Evolutionary conservation across 2,888 invertebrate genomes (phyloP), one percentile per base, ranked within the genome.

Genomic region (Polydrusus pterygomalis): DNA sequence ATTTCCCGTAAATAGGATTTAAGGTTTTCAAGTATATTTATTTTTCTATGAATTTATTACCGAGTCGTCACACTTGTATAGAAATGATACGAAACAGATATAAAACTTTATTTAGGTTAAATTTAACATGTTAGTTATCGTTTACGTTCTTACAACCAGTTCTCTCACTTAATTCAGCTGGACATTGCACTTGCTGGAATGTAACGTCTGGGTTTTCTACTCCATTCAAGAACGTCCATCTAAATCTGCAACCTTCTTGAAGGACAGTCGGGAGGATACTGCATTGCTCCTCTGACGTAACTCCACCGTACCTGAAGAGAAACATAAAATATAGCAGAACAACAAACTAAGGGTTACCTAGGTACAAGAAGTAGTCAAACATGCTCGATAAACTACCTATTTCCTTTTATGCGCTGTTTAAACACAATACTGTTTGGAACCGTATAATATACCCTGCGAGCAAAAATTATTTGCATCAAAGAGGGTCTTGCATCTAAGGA

Each of bases 101-200:
- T 43, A n/a, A 43, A n/a, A 13, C 43, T 0, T 43, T 43, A 3
- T n/a, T n/a, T 43, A n/a, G 7, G 25, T 5, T 5, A 25, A 25
- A 43, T n/a, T 43, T n/a, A 43, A 13, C 7, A n/a, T n/a, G n/a
- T 43, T 43, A 43, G 13, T 47, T 13, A 25, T 54, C 54, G 13
- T 54, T 54, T 54, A 54, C 54, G 25, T 54, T 54, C 34, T 11
- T 64, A 77, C 79, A 79, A 20, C 47, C 70, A 10, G 77, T 76
- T 51, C 77, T 74, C 5, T 62, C 54, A 17, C 70, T 63, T 3
- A 80, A 20, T 49, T 80, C 77, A 11, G 51, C 8, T 7, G 80
- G 80, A 65, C 80, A 81, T 68, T 74, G 51, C 17, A 80, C 81
- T 68, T 81, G 78, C 11, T 56, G 25, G 47, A 80, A 81, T 17